Percentiles rank a stretch among this genome's conserved stretches.
Evolutionary conservation across 92 coral and sea anemone genomes (phyloP).

Genomic region (Paramuricea clavata): DNA sequence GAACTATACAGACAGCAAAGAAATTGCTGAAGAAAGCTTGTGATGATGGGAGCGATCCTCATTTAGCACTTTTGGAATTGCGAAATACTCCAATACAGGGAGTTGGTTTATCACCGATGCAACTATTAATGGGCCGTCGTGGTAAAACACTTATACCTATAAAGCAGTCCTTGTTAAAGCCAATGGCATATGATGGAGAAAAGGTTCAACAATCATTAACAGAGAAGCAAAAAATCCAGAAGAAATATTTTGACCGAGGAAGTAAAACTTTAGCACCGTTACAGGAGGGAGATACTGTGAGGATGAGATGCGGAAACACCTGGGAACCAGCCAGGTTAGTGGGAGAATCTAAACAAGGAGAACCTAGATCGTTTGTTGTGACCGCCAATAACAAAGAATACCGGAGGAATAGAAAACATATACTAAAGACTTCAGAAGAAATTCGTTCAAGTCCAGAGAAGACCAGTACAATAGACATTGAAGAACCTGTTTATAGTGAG

Average conservation of each 20-base stretch:
- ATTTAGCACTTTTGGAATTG: conserved; percentile 46
- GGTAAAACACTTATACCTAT: conserved; percentile 53
- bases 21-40: conserved; percentile 45
- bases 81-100: conserved; percentile 51
- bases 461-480: too few relatives aligned
- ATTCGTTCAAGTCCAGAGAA: too few relatives aligned
- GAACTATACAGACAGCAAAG: conserved; percentile 55
- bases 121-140: conserved; percentile 53
- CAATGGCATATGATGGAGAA: conserved; percentile 38
- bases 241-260: conserved; percentile 49
- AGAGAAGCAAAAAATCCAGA: conserved; percentile 15
- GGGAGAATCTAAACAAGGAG: conserved; percentile 33
- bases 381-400: conserved; percentile 44
- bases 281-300: conserved; percentile 52
- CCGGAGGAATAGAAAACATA: conserved; percentile 60
- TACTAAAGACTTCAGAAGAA: conserved; percentile 45
- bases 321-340: conserved; percentile 59
- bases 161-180: conserved; percentile 42
- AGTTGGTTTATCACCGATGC: conserved; percentile 55
- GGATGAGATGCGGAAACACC: conserved; percentile 46
- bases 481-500: too few relatives aligned
- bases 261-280: conserved; percentile 31
- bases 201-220: not conserved
- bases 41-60: conserved; percentile 48
- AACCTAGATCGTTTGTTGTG: conserved; percentile 55